These are phyloP conservation scores for Heliangelus exortis DNA, from an alignment of 2,797 vertebrate genomes.

Conservation along the genomic window DNA sequence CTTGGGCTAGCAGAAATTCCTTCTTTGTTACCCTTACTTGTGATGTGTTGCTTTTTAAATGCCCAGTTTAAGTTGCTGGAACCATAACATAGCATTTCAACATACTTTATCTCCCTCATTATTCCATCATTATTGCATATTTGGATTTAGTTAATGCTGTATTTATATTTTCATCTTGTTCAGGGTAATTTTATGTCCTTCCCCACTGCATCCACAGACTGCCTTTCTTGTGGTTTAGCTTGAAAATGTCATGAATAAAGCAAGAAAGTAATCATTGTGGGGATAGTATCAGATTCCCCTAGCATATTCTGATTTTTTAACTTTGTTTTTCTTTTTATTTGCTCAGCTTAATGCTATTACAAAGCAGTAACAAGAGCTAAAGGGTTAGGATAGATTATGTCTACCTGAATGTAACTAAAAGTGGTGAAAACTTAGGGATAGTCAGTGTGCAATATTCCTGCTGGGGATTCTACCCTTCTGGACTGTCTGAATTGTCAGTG, in stretches of 20 bases:
- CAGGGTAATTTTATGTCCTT: neutral
- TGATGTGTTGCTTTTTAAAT: neutral
- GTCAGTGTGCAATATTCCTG: neutral
- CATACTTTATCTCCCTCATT: neutral
- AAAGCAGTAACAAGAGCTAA: neutral
- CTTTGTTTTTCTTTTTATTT: neutral
- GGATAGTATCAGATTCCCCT: neutral
- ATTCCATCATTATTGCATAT: fast-evolving
- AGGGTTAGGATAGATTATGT: neutral
- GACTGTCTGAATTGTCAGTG: neutral
- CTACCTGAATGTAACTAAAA: neutral
- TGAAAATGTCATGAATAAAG: conserved; percentile 6
- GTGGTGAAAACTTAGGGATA: neutral
- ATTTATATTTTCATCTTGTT: neutral
- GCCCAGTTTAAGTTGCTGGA: neutral
- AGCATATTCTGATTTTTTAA: neutral
- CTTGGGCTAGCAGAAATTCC: neutral
- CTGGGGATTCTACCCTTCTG: neutral
- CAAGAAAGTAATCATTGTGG: neutral
- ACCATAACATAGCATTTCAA: neutral
- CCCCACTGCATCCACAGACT: neutral
- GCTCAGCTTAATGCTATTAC: neutral
- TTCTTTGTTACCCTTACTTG: neutral
- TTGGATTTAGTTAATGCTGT: neutral
- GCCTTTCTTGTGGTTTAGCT: neutral